phyloP scores from a whole-genome alignment of 2,113 vertebrate genomes.

The Oryctolagus cuniculus region DNA sequence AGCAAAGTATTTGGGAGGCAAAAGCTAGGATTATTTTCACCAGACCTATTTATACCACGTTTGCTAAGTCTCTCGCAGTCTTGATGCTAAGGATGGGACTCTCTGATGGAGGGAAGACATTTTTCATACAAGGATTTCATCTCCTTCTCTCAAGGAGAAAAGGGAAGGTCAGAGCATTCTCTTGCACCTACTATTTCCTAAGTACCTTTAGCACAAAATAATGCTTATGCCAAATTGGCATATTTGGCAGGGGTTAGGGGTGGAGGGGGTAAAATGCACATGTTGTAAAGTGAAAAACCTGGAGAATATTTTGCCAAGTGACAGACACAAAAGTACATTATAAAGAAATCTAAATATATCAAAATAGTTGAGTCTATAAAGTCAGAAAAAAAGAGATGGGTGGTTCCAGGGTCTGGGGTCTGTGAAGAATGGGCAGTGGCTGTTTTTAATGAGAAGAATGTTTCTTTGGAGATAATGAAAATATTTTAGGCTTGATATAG shows the following conservation, averaged over 20 bases:
- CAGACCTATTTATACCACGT: neutral
- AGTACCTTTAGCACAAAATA: neutral
- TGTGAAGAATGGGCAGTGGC: neutral
- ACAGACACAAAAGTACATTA: neutral
- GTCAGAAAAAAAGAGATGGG: neutral
- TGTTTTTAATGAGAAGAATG: fast-evolving
- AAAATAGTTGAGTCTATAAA: neutral
- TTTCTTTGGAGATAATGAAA: neutral
- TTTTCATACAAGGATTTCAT: neutral
- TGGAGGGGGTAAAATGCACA: no score
- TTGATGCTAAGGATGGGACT: neutral
- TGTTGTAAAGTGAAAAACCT: neutral
- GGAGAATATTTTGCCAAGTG: neutral
- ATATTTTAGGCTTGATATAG: neutral
- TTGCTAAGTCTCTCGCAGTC: neutral
- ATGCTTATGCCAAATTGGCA: neutral
- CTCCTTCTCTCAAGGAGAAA: neutral
- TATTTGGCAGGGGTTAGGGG: no score
- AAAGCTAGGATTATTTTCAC: neutral
- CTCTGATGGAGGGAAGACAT: neutral
- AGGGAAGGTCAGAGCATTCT: neutral
- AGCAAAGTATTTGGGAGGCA: neutral
- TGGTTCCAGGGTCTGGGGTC: neutral
- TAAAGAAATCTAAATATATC: neutral
- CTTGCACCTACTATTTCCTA: neutral